Evolutionary conservation across 2,888 invertebrate genomes (phyloP).

Genomic region (Oligia fasciuncula): DNA sequence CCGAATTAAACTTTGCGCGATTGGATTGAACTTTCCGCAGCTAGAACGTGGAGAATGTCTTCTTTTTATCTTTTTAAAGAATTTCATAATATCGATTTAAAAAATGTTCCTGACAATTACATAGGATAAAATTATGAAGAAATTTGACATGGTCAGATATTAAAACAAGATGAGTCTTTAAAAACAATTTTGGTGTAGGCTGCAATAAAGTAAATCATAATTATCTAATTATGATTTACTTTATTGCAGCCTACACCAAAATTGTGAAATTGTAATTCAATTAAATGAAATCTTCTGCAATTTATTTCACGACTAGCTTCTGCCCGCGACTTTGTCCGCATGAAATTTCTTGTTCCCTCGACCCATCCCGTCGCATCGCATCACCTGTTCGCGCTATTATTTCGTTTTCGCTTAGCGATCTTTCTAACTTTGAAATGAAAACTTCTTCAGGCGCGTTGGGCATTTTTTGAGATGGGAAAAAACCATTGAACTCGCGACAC

Average conservation of each 20-base stretch:
- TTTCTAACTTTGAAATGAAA: background rate
- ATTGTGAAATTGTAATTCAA: background rate
- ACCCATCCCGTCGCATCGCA: background rate
- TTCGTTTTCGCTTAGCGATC: background rate
- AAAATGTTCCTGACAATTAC: background rate
- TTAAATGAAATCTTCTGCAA: background rate
- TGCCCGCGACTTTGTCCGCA: background rate
- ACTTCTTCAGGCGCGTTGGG: no score
- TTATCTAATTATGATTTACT: no score
- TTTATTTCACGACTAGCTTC: background rate
- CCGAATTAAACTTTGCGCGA: slow-evolving; percentile 44
- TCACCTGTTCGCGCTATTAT: background rate
- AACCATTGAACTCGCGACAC: no score
- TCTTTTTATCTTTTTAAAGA: slow-evolving; percentile 10
- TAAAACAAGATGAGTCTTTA: background rate
- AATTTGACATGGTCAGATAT: background rate
- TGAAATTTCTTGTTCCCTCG: background rate
- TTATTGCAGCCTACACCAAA: background rate
- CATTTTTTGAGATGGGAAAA: no score
- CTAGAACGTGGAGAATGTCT: background rate
- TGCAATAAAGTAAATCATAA: no score
- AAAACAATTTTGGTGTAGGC: no score
- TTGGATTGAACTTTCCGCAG: slow-evolving; percentile 44
- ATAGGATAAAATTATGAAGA: background rate
- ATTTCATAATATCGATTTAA: slow-evolving; percentile 12